Conservation (phyloP, 1,140 invertebrate species). For the Pogonognathellus flavescens region DNA sequence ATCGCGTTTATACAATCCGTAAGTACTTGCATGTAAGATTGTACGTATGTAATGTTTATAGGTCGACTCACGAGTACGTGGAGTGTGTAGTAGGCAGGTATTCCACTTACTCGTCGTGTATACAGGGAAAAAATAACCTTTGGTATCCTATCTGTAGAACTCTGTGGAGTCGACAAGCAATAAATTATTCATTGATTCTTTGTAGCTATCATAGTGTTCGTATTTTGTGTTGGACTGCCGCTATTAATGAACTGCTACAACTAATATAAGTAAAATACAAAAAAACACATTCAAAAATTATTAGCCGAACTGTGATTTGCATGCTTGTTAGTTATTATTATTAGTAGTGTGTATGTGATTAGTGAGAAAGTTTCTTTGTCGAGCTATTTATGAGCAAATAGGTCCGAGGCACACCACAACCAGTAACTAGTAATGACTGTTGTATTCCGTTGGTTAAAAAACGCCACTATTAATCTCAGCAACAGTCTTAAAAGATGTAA, state of each 20-base stretch:
- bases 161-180: conserved; percentile 15
- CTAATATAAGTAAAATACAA: background rate
- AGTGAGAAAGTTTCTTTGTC: conserved; percentile 35
- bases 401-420: background rate
- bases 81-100: too few species aligned
- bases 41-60: background rate
- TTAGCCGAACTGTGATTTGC: conserved; percentile 31
- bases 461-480: background rate
- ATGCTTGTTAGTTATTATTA: conserved; percentile 47
- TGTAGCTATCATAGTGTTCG: conserved; percentile 23
- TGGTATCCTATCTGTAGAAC: background rate
- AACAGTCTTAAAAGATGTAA: background rate
- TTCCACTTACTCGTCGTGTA: too few species aligned
- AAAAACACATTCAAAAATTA: conserved; percentile 20
- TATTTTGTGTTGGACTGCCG: background rate
- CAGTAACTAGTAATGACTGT: too few species aligned
- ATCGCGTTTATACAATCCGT: background rate
- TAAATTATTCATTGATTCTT: conserved; percentile 51
- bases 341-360: conserved; percentile 20
- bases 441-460: too few species aligned
- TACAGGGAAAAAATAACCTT: background rate
- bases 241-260: background rate
- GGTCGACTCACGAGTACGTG: too few species aligned
- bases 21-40: background rate
- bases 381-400: conserved; percentile 32